phyloP scores from a whole-genome alignment of 2,888 invertebrate genomes.

The Monoplex corrugatus region DNA sequence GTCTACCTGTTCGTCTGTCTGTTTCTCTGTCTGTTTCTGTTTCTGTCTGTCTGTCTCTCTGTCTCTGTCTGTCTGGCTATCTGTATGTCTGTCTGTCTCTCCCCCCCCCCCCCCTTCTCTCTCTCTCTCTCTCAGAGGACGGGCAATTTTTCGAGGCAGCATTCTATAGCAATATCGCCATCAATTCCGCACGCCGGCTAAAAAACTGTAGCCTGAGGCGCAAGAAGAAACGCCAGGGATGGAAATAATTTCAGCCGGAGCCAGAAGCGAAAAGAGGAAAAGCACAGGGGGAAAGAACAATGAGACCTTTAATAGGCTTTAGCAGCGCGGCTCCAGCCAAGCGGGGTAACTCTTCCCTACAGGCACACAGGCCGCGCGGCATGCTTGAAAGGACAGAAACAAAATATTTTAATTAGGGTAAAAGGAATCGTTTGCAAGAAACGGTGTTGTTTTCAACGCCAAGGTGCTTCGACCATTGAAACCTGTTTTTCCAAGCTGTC shows the following conservation, averaged over 20 bases:
- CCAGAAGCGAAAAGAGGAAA: neutral
- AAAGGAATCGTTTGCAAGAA: neutral
- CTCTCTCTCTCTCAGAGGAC: neutral
- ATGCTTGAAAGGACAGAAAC: slow-evolving; percentile 35
- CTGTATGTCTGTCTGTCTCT: neutral
- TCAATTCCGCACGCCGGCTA: neutral
- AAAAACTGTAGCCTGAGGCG: slow-evolving; percentile 13
- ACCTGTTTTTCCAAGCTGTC: slow-evolving; percentile 39
- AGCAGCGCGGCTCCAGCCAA: slow-evolving; percentile 12
- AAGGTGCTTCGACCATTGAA: slow-evolving; percentile 30
- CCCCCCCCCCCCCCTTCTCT: neutral
- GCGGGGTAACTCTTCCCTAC: slow-evolving; percentile 5
- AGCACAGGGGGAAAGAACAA: neutral
- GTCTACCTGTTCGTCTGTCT: neutral
- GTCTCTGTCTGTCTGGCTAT: neutral
- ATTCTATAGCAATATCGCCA: slow-evolving; percentile 36
- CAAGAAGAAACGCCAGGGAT: neutral
- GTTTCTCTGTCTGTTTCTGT: neutral
- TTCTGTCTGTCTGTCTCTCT: neutral
- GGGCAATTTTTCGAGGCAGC: neutral
- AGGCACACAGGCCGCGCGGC: neutral
- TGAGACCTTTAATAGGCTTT: slow-evolving; percentile 37
- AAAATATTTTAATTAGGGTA: slow-evolving; percentile 41
- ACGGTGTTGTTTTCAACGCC: slow-evolving; percentile 18
- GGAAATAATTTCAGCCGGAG: slow-evolving; percentile 15